These are phyloP conservation scores for Drosophila pseudotakahashii DNA, from an alignment of 2,888 invertebrate genomes.

Conservation along the genomic window DNA sequence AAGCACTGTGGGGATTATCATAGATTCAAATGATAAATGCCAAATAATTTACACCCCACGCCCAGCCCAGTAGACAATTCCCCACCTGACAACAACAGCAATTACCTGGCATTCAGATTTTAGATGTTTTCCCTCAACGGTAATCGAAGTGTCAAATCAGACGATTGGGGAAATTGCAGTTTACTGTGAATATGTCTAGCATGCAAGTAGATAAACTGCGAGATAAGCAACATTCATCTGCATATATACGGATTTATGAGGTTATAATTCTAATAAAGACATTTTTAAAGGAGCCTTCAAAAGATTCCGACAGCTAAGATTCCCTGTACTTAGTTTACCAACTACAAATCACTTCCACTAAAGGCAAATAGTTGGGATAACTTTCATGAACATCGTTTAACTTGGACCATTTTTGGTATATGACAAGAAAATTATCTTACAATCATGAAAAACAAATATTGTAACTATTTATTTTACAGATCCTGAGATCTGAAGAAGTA, in stretches of 20 bases:
- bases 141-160: conserved; percentile 35
- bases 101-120: conserved; percentile 30
- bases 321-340: neutral
- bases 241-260: conserved; percentile 30
- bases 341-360: too few relatives aligned
- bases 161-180: conserved; percentile 20
- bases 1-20: conserved; percentile 51
- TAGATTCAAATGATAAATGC: conserved; percentile 49
- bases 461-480: neutral
- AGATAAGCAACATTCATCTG: conserved; percentile 3
- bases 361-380: too few relatives aligned
- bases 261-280: conserved; percentile 24
- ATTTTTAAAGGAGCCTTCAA: neutral
- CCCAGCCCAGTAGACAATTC: conserved; percentile 13
- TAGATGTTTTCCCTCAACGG: conserved; percentile 19
- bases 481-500: too few relatives aligned
- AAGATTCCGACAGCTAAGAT: neutral
- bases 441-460: too few relatives aligned
- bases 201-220: conserved; percentile 15
- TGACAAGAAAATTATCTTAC: too few relatives aligned
- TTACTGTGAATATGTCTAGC: conserved; percentile 23
- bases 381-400: neutral
- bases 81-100: conserved; percentile 29
- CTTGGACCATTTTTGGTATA: too few relatives aligned
- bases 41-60: conserved; percentile 46